Evolutionary conservation across 1,140 invertebrate genomes (phyloP).

Genomic region (Meteorus sp.): DNA sequence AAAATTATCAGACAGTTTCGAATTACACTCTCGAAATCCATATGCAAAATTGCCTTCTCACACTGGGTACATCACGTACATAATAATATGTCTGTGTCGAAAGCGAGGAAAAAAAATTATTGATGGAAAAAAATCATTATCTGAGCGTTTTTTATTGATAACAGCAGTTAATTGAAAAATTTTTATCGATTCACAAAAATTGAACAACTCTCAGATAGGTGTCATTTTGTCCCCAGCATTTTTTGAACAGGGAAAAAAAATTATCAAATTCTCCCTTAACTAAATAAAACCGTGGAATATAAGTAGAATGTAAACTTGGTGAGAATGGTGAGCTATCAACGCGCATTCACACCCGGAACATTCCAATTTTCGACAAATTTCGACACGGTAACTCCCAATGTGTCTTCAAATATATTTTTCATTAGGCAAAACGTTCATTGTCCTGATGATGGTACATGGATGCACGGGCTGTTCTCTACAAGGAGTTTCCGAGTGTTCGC

Average conservation of each 20-base stretch:
- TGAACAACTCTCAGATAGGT: too few relatives aligned
- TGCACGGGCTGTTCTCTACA: too few relatives aligned
- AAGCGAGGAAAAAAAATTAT: neutral
- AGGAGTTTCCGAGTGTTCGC: conserved; percentile 7
- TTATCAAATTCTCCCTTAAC: too few relatives aligned
- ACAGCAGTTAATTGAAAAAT: too few relatives aligned
- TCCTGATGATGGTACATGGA: conserved; percentile 10
- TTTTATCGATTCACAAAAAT: too few relatives aligned
- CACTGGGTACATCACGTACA: too few relatives aligned
- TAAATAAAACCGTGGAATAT: neutral
- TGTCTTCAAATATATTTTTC: conserved; percentile 1
- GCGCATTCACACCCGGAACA: conserved; percentile 29
- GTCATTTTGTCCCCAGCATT: too few relatives aligned
- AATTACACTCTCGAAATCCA: conserved; percentile 7
- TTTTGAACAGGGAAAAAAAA: neutral
- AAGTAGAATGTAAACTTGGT: neutral
- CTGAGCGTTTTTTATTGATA: too few relatives aligned
- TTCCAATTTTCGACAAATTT: conserved; percentile 42
- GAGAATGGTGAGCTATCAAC: conserved; percentile 3
- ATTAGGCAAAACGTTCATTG: neutral
- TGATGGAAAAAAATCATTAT: neutral
- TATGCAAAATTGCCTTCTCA: neutral
- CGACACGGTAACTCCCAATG: conserved; percentile 29
- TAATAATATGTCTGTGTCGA: neutral
- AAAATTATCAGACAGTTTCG: conserved; percentile 20